Conservation (phyloP, 2,797 vertebrate genomes). For the Simalia tracyae region DNA sequence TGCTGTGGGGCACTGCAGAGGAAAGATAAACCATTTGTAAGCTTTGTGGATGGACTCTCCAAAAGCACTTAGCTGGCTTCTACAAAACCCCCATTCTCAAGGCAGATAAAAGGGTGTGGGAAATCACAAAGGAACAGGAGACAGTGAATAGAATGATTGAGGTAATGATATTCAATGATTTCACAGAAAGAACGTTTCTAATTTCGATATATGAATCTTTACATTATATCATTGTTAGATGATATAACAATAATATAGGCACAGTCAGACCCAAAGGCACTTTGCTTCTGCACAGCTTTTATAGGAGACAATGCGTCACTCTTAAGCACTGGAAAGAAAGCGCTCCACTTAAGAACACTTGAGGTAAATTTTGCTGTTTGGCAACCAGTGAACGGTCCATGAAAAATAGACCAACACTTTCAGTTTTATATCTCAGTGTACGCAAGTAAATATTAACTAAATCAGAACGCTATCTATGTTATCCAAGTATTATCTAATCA, state of each 20-base stretch:
- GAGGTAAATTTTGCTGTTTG: not conserved
- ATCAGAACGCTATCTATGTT: not conserved
- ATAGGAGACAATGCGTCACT: not conserved
- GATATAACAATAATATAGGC: not conserved
- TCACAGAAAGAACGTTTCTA: not conserved
- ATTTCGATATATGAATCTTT: not conserved
- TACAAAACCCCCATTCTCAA: not conserved
- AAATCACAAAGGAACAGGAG: not conserved
- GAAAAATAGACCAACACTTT: not conserved
- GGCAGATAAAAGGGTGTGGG: not conserved
- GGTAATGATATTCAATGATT: not conserved
- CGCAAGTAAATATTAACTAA: not conserved
- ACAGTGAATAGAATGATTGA: not conserved
- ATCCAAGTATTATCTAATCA: not conserved
- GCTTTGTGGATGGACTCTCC: not conserved
- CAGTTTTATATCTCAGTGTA: not conserved
- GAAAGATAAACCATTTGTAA: not conserved
- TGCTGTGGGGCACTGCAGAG: not conserved
- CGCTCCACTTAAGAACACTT: not conserved
- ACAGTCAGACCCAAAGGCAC: not conserved
- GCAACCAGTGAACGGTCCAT: not conserved
- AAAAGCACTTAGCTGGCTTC: not conserved
- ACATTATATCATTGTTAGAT: not conserved
- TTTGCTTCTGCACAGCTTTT: not conserved
- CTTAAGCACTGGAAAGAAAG: not conserved